Base-by-base conservation (phyloP, 1,140 invertebrate genomes). In the Micrasema minimum region DNA sequence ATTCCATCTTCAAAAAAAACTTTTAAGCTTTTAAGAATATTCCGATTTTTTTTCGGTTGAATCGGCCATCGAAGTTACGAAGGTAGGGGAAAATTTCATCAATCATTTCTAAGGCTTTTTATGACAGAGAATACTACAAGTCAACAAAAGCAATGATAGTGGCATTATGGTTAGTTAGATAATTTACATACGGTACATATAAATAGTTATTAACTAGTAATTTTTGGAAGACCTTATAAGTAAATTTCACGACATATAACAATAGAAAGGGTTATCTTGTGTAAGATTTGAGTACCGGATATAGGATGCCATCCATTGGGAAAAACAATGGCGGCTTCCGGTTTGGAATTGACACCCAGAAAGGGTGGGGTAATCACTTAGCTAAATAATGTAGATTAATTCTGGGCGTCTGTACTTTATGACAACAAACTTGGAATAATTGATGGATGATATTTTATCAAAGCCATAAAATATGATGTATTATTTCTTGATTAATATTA, bases 301-400 rank as follows among this genome's bases (percentile, higher is more conserved):
- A 57, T 57, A 14, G 31, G 53, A 51, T 31, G 23, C 16, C 53
- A 31, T 31, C 53, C 53, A 57, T 57, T 57, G 37, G 31, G 53
- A 57, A 57, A 57, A 57, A 57, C 53, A 57, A 57, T 57, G 53
- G 53, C 53, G 26, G 53, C 31, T 57, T 57, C 53, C 53, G 31
- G 53, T 14, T 38, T 35, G 53, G 31, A 57, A 57, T 57, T 57
- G 53, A 57, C 53, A 38, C 53, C 31, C 53, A n/a, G 7, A 57
- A 53, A 20, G 53, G 53, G n/a, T 35, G 18, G 53, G 31, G 53
- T 57, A 57, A 57, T 57, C 53, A 57, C 26, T 18, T 37, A 57
- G 53, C 35, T 57, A 57, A 57, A 57, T 57, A 57, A 57, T 57
- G 35, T 23, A 37, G 53, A 57, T 57, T 57, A 57, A 57, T 57